These are phyloP conservation scores for Rhinichthys osculus DNA, from an alignment of 2,797 vertebrate species.

Conservation along the genomic window DNA sequence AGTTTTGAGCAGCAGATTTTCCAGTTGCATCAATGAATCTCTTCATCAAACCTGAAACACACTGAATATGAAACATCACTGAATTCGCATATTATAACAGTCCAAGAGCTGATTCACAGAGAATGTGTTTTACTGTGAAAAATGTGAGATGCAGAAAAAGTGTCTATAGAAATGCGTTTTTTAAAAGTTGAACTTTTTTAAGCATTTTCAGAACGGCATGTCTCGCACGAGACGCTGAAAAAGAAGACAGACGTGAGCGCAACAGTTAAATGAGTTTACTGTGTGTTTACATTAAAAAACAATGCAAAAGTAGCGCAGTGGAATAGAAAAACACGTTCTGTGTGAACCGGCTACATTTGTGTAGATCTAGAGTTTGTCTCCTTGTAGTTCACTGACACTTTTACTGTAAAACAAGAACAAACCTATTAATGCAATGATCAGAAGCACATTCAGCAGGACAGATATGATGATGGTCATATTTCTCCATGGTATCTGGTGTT, in stretches of 20 bases:
- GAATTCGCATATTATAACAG: not conserved
- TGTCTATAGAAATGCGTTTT: no score
- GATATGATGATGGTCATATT: not conserved
- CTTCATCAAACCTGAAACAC: not conserved
- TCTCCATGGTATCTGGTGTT: not conserved
- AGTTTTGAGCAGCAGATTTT: not conserved
- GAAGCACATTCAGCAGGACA: not conserved
- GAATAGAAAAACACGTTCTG: no score
- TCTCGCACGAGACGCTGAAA: no score
- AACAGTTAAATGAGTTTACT: no score
- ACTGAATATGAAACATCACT: not conserved
- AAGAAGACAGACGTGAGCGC: no score
- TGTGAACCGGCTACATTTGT: no score
- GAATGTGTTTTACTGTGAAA: no score
- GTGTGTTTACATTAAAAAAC: no score
- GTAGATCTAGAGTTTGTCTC: not conserved
- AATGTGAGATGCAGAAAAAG: no score
- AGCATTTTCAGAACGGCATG: accelerated
- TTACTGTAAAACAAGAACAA: not conserved
- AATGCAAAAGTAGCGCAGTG: no score
- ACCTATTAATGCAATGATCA: not conserved
- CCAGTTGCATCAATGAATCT: not conserved
- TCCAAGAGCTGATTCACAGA: not conserved
- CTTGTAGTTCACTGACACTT: not conserved
- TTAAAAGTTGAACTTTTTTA: no score